Conservation (phyloP, 2,797 vertebrate genomes). For the Hoplostethus mediterraneus region DNA sequence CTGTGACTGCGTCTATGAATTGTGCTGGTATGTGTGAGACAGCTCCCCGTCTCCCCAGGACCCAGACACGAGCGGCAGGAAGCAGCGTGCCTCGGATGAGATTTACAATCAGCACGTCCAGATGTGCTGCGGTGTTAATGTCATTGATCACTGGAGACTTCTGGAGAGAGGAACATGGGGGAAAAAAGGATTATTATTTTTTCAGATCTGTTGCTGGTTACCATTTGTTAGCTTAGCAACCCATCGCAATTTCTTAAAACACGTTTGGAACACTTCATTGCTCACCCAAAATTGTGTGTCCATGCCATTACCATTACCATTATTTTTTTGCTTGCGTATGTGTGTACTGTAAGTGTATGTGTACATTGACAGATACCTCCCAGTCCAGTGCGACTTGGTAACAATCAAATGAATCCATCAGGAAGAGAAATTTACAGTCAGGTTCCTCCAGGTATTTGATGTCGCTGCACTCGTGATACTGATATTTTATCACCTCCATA, state of each 20-base stretch:
- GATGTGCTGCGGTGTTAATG: constrained; percentile 35
- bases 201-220: not conserved
- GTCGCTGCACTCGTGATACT: constrained; percentile 55
- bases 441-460: constrained; percentile 62
- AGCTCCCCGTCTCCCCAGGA: constrained; percentile 73
- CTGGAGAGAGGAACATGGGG: constrained; percentile 41
- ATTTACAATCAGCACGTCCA: constrained; percentile 77
- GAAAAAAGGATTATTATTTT: not conserved
- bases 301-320: not conserved
- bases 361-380: constrained; percentile 55
- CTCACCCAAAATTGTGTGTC: too few relatives aligned
- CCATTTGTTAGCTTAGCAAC: not conserved
- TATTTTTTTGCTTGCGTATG: not conserved
- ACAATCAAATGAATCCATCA: constrained; percentile 81
- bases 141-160: constrained; percentile 62
- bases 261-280: too few relatives aligned
- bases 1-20: constrained; percentile 67
- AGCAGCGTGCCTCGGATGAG: constrained; percentile 80
- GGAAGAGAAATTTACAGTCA: constrained; percentile 69
- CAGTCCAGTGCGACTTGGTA: constrained; percentile 74
- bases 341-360: constrained; percentile 20
- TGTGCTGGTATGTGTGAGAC: constrained; percentile 71
- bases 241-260: not conserved
- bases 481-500: constrained; percentile 63
- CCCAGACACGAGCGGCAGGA: constrained; percentile 74